These are phyloP conservation scores for Raphicerus campestris DNA, from an alignment of 2,113 vertebrate species.

Conservation along the genomic window DNA sequence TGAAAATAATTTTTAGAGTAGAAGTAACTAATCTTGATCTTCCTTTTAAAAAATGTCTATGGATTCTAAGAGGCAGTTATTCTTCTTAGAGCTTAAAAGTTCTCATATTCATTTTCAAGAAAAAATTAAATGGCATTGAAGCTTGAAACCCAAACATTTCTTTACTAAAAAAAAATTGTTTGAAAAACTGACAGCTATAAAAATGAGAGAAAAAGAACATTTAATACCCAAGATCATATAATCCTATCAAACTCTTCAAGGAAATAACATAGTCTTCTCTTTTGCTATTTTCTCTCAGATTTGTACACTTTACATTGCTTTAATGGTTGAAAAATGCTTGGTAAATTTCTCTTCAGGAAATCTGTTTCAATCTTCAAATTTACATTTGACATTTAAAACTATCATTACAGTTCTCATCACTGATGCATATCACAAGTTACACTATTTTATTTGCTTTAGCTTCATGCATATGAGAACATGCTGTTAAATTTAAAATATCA, in stretches of 20 bases:
- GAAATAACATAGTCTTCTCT: neutral
- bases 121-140: neutral
- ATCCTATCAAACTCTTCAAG: neutral
- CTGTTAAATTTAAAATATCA: conserved; percentile 43
- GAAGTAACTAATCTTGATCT: neutral
- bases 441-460: neutral
- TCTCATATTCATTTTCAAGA: neutral
- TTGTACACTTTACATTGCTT: neutral
- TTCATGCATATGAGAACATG: neutral
- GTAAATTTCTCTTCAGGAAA: neutral
- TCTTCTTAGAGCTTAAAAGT: neutral
- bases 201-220: neutral
- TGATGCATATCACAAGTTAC: neutral
- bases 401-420: neutral
- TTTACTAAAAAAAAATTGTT: neutral
- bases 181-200: neutral
- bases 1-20: neutral
- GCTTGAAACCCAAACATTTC: neutral
- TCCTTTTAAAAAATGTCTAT: neutral
- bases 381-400: conserved; percentile 53
- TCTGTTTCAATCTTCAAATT: conserved; percentile 12
- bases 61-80: neutral
- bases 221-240: neutral
- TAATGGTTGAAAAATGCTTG: neutral
- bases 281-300: neutral